Evolutionary conservation across 2,113 vertebrate species (phyloP), one percentile per base, ranked within the genome.

Genomic region (Castor canadensis): DNA sequence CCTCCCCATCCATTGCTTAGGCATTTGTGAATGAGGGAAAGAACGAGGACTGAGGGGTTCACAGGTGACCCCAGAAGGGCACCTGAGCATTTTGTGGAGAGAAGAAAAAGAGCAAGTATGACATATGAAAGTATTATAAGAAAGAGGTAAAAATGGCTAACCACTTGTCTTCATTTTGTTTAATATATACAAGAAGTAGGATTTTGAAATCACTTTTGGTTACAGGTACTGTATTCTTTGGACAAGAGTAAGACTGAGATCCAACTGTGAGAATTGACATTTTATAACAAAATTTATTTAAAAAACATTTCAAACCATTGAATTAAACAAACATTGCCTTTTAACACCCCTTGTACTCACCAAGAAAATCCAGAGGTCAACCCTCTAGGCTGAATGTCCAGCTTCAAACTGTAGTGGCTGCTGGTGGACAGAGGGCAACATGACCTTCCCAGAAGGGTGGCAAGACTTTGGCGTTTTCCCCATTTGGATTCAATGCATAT

Each of bases 321-420:
- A 35, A 38, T 88, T 94, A 93, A 88, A 73, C 52, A 75, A 91
- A 76, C 22, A 52, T 77, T 87, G 67, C n/a, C 52, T 93, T 88
- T 66, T 38, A 67, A 26, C 3, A n/a, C 0, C 1, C 43, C 35
- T 28, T 60, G 30, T 28, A 79, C 9, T 72, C 47, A 72, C 7
- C 71, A 54, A 83, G 26, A 62, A 73, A 91, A 66, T 85, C 40
- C 47, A 38, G 58, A 91, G 40, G 66, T 17, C 26, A 43, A 8
- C 10, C 8, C 11, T 49, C 9, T 47, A 52, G 19, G 43, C 11
- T 16, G 60, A 58, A 69, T 43, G 35, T 7, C 72, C 52, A 35
- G 60, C 38, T 15, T 13, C 45, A 26, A 49, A 71, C 62, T 58
- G 32, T 66, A 12, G 4, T 12, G 26, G 26, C 40, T n/a, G 3